Conservation (phyloP, 2,113 vertebrate species). For the Eudorcas thomsonii region DNA sequence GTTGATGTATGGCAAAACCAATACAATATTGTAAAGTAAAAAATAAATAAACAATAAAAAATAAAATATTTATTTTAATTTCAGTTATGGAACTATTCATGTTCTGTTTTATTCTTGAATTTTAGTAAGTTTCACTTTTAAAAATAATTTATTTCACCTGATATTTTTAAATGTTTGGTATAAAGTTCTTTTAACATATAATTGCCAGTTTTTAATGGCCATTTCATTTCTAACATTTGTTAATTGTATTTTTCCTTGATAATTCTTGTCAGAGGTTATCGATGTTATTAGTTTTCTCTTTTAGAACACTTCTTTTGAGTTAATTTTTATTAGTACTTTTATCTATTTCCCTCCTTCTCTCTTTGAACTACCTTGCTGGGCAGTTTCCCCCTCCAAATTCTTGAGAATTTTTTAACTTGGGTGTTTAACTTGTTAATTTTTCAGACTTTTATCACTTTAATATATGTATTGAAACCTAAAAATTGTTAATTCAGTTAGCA, state of each 20-base stretch:
- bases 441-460: not conserved
- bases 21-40: no score
- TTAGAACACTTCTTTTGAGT: not conserved
- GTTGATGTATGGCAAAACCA: no score
- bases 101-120: not conserved
- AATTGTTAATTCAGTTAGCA: not conserved
- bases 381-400: not conserved
- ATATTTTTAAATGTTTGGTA: no score
- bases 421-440: not conserved
- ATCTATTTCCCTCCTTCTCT: not conserved
- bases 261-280: not conserved
- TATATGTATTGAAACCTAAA: not conserved
- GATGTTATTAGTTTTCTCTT: not conserved
- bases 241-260: no score
- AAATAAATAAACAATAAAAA: no score
- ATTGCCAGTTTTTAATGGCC: no score
- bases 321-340: not conserved
- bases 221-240: no score
- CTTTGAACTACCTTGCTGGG: not conserved
- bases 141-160: no score
- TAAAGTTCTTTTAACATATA: no score
- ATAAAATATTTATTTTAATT: not conserved
- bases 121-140: not conserved
- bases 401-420: not conserved
- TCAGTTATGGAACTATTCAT: not conserved